Evolutionary conservation across 2,888 invertebrate genomes (phyloP), one percentile per base, ranked within the genome.

Genomic region (Dryobota labecula): DNA sequence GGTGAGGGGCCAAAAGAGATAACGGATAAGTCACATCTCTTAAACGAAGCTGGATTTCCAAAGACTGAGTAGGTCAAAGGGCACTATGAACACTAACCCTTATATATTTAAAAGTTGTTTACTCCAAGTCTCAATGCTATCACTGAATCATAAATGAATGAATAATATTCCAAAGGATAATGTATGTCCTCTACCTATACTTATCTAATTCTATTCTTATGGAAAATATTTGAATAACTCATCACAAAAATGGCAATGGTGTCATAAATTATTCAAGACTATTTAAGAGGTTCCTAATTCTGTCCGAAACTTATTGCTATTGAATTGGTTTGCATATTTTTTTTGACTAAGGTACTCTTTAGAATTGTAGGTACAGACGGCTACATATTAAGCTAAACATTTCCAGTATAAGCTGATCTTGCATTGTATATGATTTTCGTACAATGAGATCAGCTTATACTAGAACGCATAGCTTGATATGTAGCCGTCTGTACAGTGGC

Each of bases 1-100:
- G 99, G 99, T 3, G 96, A 97, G 70, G 99, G 99, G 0, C 98
- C 99, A 13, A 94, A 95, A 83, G 92, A 96, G 85, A 85, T 97
- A 24, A 87, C 83, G 3, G 90, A 94, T 86, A 90, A 88, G 18
- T 88, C 89, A 57, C 94, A 95, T 87, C 90, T 96, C 4, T 80
- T 95, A 49, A 87, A 91, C 88, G 83, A 88, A 41, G 73, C 83
- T 67, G 95, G 95, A 13, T 71, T 86, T 49, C 94, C 93, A 1
- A 85, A 71, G 68, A 67, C 15, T 69, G 45, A 47, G 33, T 66
- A 80, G 57, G n/a, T 54, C 11, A 36, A 68, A 62, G 47, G n/a
- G 11, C 49, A 20, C 13, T 43, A 49, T 24, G 9, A 58, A 49
- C 13, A 61, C 43, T 58, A 64, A 56, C 20, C 45, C 20, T 70